Conservation (phyloP, 1,140 invertebrate species). For the Drosophila pallidifrons region DNA sequence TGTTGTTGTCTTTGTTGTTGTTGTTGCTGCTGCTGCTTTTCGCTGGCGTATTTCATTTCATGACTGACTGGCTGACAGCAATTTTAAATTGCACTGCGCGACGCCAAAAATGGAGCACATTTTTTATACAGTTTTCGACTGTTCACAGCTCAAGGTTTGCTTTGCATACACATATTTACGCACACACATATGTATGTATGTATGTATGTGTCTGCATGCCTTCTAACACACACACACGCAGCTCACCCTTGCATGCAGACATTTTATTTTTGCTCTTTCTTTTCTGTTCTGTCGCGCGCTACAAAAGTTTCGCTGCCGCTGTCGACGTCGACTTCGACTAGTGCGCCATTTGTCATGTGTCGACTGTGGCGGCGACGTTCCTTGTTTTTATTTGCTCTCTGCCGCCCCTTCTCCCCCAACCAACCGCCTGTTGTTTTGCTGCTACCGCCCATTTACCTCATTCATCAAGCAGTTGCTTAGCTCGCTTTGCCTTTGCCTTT, state of each 20-base stretch:
- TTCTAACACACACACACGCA: background rate
- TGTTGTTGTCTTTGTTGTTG: conserved; percentile 17
- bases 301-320: conserved; percentile 28
- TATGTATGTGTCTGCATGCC: background rate
- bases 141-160: conserved; percentile 76
- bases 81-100: conserved; percentile 74
- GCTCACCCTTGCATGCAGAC: conserved; percentile 60
- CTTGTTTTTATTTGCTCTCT: conserved; percentile 68
- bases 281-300: conserved; percentile 16
- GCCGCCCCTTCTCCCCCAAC: conserved; percentile 34
- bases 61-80: conserved; percentile 79
- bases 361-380: conserved; percentile 38
- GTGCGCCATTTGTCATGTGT: conserved; percentile 81
- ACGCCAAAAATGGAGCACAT: conserved; percentile 77
- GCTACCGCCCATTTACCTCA: conserved; percentile 35
- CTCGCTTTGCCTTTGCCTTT: conserved; percentile 14
- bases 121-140: conserved; percentile 53
- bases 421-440: conserved; percentile 19
- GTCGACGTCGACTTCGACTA: conserved; percentile 39
- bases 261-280: conserved; percentile 64
- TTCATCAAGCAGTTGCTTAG: conserved; percentile 54
- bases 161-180: conserved; percentile 42
- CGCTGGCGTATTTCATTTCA: conserved; percentile 73
- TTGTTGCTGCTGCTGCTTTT: conserved; percentile 36
- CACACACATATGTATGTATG: conserved; percentile 16